Conservation (phyloP, 2,797 vertebrate species). For the Rhincodon typus region DNA sequence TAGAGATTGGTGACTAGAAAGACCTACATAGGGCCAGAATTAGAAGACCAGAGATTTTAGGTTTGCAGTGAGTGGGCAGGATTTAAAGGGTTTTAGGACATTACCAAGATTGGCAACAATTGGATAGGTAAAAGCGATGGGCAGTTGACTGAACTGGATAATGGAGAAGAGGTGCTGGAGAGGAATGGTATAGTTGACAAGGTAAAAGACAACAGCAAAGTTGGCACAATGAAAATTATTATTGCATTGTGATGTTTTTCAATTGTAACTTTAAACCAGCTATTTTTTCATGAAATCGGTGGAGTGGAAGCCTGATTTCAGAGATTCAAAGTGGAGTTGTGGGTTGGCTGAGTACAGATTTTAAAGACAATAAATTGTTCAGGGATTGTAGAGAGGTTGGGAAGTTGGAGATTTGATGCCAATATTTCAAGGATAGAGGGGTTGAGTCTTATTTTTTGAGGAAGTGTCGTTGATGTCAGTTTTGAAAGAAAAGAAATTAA, state of each 20-base stretch:
- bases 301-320: background rate
- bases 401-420: background rate
- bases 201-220: background rate
- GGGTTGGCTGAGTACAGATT: background rate
- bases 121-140: background rate
- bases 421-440: background rate
- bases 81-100: background rate
- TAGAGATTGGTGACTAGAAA: background rate
- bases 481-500: background rate
- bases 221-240: background rate
- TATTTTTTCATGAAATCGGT: background rate
- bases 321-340: background rate
- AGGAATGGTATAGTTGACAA: background rate
- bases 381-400: background rate
- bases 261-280: background rate
- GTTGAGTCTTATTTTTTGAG: background rate
- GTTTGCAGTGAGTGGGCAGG: background rate
- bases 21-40: too few species aligned
- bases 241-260: background rate
- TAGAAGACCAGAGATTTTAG: background rate
- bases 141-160: background rate
- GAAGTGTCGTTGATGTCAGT: background rate
- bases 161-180: background rate
- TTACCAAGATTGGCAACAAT: background rate
- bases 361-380: background rate